These are phyloP conservation scores for Megaleporinus macrocephalus DNA, from an alignment of 2,113 vertebrate species.

Conservation along the genomic window DNA sequence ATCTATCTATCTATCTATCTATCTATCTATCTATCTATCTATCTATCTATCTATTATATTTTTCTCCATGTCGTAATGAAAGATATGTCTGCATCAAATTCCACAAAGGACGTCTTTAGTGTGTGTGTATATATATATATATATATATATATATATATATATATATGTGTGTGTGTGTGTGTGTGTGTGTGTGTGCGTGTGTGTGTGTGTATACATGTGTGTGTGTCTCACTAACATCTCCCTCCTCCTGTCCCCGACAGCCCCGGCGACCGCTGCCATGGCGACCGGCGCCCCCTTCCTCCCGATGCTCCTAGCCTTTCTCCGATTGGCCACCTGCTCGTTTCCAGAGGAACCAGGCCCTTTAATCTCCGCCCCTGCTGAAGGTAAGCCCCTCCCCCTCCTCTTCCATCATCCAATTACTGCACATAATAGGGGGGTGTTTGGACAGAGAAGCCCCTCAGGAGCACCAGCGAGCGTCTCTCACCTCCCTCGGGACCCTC, in stretches of 20 bases:
- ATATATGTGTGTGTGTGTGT: too few species aligned
- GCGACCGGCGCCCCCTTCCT: constrained; percentile 73
- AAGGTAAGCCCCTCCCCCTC: constrained; percentile 73
- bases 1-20: too few species aligned
- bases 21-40: too few species aligned
- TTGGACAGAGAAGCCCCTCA: constrained; percentile 35
- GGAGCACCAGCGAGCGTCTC: constrained; percentile 17
- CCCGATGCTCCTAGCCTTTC: constrained; percentile 74
- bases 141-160: too few species aligned
- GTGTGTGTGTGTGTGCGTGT: constrained; percentile 12
- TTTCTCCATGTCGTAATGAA: too few species aligned
- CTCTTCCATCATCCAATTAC: constrained; percentile 12
- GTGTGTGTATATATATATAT: too few species aligned
- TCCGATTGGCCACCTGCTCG: constrained; percentile 77
- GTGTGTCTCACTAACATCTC: constrained; percentile 41
- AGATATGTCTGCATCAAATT: too few species aligned
- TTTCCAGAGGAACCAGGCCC: constrained; percentile 82
- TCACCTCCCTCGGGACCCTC: neutral
- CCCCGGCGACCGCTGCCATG: constrained; percentile 76
- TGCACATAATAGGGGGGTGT: constrained; percentile 24
- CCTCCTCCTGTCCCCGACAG: constrained; percentile 68
- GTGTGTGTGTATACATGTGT: neutral
- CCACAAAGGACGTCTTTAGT: too few species aligned
- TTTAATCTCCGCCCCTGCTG: constrained; percentile 79
- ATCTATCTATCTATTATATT: too few species aligned